phyloP scores from a whole-genome alignment of 1,140 invertebrate genomes.

The Mactra quadrangularis region DNA sequence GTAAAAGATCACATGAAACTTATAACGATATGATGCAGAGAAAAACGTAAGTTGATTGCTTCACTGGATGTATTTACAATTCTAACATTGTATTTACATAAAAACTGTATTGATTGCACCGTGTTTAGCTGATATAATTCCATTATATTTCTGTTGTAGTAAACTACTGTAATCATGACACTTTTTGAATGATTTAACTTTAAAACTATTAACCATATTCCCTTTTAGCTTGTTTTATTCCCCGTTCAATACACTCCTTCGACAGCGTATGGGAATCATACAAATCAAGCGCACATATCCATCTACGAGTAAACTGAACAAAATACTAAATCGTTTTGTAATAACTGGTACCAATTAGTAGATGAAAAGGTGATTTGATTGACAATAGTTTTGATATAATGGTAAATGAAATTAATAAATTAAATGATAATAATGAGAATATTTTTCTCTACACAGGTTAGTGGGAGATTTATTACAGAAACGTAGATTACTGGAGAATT shows the following conservation, averaged over 20 bases:
- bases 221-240: neutral
- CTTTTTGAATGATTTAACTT: neutral
- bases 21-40: neutral
- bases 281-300: no score
- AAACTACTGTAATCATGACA: neutral
- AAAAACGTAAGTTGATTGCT: slow-evolving; percentile 13
- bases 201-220: neutral
- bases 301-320: no score
- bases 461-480: slow-evolving; percentile 32
- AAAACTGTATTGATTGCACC: neutral
- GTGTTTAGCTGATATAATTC: neutral
- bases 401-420: no score
- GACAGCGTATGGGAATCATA: no score
- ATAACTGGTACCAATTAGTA: no score
- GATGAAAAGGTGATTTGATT: no score
- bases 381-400: no score
- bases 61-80: no score
- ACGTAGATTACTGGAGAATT: slow-evolving; percentile 5
- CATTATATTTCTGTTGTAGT: neutral
- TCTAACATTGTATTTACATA: neutral
- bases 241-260: no score
- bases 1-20: slow-evolving; percentile 13
- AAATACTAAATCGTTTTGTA: no score
- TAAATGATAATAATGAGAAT: neutral
- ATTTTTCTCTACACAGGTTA: neutral